Evolutionary conservation across 2,888 invertebrate species (phyloP), one percentile per base, ranked within the genome.

Genomic region (Eulithis testata): DNA sequence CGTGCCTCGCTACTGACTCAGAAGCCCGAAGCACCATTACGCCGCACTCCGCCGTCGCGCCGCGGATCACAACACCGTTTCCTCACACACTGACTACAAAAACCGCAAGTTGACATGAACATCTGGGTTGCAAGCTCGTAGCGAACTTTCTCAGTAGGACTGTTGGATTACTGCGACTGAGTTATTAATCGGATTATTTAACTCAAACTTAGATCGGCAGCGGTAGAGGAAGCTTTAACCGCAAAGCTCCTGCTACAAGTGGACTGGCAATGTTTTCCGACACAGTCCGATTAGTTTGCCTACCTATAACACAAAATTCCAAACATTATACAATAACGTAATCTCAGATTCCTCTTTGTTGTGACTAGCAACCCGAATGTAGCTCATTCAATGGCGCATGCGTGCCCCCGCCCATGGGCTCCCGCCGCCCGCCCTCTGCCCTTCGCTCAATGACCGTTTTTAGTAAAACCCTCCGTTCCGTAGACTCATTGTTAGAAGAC

Each of bases 401-500:
- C 90, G 90, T 81, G 81, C 82, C 81, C 79, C 86, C 90, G 89
- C 80, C 40, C 40, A 37, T 40, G 8, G 40, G 40, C 40, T 40
- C 40, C 81, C 82, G 81, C 31, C 21, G 21, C 79, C 21, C 21
- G 21, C 21, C 21, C 81, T 6, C 86, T 86, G 85, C 86, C 68
- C 88, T 81, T 71, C 90, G 90, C 83, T 91, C 91, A 89, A 90
- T 91, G 90, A 85, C 84, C 84, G 79, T 80, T 80, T 79, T 75
- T 76, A n/a, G 76, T 76, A 69, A 62, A 64, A 65, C 68, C 70
- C 73, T 63, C 68, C 37, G n/a, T n/a, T n/a, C n/a, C 55, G 2
- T 65, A 31, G 7, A 1, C 47, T 47, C 14, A 21, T 45, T n/a
- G n/a, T 4, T n/a, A 12, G 36, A 37, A 27, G 56, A 60, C 54